phyloP scores from a whole-genome alignment of 2,888 invertebrate species.

The Thereva unica region DNA sequence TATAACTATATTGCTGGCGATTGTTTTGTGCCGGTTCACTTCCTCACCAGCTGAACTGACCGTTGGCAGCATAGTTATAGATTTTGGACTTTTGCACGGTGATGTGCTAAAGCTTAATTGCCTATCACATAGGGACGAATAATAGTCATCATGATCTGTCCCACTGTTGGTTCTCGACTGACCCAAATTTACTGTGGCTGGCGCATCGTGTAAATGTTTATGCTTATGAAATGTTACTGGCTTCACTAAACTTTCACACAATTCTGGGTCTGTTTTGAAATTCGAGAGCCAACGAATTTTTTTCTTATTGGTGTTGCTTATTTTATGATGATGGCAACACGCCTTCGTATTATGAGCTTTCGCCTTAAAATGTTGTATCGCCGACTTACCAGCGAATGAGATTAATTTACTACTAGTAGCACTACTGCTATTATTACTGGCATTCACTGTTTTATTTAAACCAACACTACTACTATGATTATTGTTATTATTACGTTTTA shows the following conservation, averaged over 20 bases:
- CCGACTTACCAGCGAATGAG: slow-evolving; percentile 31
- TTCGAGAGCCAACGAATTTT: slow-evolving; percentile 44
- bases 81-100: slow-evolving; percentile 49
- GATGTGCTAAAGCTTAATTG: slow-evolving; percentile 53
- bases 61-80: slow-evolving; percentile 5
- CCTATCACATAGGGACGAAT: slow-evolving; percentile 53
- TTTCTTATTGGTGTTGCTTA: slow-evolving; percentile 36
- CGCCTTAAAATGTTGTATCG: slow-evolving; percentile 31
- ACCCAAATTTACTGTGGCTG: slow-evolving; percentile 1
- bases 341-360: slow-evolving; percentile 15
- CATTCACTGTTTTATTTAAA: slow-evolving; percentile 44
- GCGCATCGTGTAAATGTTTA: slow-evolving; percentile 22
- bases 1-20: slow-evolving; percentile 45
- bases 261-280: slow-evolving; percentile 51
- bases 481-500: slow-evolving; percentile 33
- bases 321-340: slow-evolving; percentile 35
- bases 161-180: slow-evolving; percentile 34
- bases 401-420: slow-evolving; percentile 35
- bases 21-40: neutral
- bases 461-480: slow-evolving; percentile 45
- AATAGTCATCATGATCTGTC: slow-evolving; percentile 47
- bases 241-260: slow-evolving; percentile 50
- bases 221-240: slow-evolving; percentile 38
- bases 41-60: neutral
- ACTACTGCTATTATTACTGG: slow-evolving; percentile 41